These are phyloP conservation scores for Prenolepis imparis DNA, from an alignment of 2,888 invertebrate genomes.

Conservation along the genomic window DNA sequence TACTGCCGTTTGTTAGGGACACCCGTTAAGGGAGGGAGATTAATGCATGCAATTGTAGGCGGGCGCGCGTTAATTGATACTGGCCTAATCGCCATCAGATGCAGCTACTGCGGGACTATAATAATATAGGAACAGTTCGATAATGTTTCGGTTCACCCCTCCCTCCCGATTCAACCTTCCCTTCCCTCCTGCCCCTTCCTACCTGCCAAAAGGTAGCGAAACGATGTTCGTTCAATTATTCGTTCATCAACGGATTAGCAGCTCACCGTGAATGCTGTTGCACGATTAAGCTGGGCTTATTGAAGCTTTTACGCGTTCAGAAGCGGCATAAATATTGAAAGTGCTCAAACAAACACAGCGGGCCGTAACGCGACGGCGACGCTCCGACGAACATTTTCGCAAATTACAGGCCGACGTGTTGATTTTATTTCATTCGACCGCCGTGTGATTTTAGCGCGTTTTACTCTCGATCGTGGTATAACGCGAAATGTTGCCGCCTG, in stretches of 20 bases:
- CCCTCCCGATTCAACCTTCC: neutral
- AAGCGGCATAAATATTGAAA: slow-evolving; percentile 55
- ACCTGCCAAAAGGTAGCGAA: slow-evolving; percentile 50
- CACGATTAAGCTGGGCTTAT: slow-evolving; percentile 69
- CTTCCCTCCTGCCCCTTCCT: neutral
- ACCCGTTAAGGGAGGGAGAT: slow-evolving; percentile 76
- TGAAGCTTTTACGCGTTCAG: slow-evolving; percentile 53
- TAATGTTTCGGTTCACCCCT: slow-evolving; percentile 64
- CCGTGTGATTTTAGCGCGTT: slow-evolving; percentile 51
- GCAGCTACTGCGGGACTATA: slow-evolving; percentile 69
- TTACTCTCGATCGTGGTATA: slow-evolving; percentile 23
- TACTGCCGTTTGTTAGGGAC: slow-evolving; percentile 76
- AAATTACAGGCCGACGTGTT: slow-evolving; percentile 52
- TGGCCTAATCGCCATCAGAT: slow-evolving; percentile 78
- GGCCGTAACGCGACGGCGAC: slow-evolving; percentile 37
- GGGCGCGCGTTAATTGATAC: slow-evolving; percentile 76
- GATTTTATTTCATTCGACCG: slow-evolving; percentile 48
- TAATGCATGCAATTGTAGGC: slow-evolving; percentile 78
- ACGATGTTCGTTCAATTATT: slow-evolving; percentile 74
- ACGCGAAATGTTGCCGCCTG: slow-evolving; percentile 23
- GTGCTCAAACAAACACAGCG: slow-evolving; percentile 48
- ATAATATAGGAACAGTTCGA: slow-evolving; percentile 73
- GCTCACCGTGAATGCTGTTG: slow-evolving; percentile 62
- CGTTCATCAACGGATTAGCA: slow-evolving; percentile 72
- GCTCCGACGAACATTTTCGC: slow-evolving; percentile 53